Percentiles rank a stretch among this genome's conserved stretches.
phyloP scores from a whole-genome alignment of 2,113 vertebrate species.

The Ceyx melanurus region DNA sequence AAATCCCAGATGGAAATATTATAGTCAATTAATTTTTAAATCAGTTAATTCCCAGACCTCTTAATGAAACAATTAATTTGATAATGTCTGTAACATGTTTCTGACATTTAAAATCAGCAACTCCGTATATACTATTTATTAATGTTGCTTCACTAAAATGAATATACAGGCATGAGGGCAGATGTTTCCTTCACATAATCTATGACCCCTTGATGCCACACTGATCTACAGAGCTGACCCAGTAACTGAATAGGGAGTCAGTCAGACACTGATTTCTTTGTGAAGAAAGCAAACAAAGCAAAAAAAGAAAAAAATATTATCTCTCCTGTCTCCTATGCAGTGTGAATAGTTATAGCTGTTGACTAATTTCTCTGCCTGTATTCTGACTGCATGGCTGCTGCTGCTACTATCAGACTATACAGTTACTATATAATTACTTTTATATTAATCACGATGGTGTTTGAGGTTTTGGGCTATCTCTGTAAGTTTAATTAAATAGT shows the following conservation, averaged over 20 bases:
- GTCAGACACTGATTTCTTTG: background rate
- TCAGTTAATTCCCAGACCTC: constrained; percentile 1
- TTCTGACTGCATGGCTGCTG: background rate
- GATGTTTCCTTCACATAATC: background rate
- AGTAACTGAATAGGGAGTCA: background rate
- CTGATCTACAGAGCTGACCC: background rate
- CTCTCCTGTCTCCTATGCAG: background rate
- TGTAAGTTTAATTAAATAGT: background rate
- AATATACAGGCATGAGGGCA: background rate
- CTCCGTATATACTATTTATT: background rate
- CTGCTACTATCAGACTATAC: background rate
- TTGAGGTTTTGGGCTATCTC: constrained; percentile 14
- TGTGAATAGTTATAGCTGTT: background rate
- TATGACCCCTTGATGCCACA: background rate
- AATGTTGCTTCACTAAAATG: background rate
- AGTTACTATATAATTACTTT: background rate
- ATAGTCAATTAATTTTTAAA: constrained; percentile 5
- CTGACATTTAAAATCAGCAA: background rate
- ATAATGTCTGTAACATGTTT: background rate
- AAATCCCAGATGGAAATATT: constrained; percentile 30
- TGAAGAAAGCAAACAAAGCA: background rate
- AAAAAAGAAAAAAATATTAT: background rate
- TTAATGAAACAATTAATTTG: background rate
- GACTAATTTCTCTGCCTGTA: background rate
- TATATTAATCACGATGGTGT: background rate